These are phyloP conservation scores for Epinotia ramella DNA, from an alignment of 2,888 invertebrate species.

Conservation along the genomic window DNA sequence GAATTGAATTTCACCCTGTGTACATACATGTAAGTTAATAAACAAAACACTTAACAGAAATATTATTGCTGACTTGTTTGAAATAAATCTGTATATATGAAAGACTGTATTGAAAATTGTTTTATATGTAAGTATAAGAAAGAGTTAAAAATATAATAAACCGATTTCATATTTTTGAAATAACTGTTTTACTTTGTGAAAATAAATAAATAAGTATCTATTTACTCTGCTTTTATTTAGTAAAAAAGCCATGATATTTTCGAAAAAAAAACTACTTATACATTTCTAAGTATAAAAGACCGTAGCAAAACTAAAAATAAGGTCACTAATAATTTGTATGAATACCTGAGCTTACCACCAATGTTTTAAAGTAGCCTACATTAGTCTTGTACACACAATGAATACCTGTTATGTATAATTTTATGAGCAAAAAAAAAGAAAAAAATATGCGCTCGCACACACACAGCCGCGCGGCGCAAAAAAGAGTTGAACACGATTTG, in stretches of 20 bases:
- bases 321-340: background rate
- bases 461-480: too few relatives aligned
- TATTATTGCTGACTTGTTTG: background rate
- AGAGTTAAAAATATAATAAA: background rate
- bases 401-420: too few relatives aligned
- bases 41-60: background rate
- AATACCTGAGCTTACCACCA: too few relatives aligned
- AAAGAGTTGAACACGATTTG: too few relatives aligned
- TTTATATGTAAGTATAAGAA: background rate
- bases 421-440: too few relatives aligned
- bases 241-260: background rate
- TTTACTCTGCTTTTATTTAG: conserved; percentile 20
- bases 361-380: too few relatives aligned
- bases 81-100: background rate
- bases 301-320: background rate
- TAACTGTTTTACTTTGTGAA: conserved; percentile 16
- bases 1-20: too few relatives aligned
- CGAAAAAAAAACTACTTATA: background rate
- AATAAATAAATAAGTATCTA: conserved; percentile 31
- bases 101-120: conserved; percentile 14
- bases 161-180: conserved; percentile 15
- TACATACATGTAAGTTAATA: background rate
- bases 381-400: too few relatives aligned
- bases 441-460: too few relatives aligned
- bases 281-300: background rate